These are phyloP conservation scores for Harmothoe impar DNA, from an alignment of 2,888 invertebrate genomes.

Conservation along the genomic window DNA sequence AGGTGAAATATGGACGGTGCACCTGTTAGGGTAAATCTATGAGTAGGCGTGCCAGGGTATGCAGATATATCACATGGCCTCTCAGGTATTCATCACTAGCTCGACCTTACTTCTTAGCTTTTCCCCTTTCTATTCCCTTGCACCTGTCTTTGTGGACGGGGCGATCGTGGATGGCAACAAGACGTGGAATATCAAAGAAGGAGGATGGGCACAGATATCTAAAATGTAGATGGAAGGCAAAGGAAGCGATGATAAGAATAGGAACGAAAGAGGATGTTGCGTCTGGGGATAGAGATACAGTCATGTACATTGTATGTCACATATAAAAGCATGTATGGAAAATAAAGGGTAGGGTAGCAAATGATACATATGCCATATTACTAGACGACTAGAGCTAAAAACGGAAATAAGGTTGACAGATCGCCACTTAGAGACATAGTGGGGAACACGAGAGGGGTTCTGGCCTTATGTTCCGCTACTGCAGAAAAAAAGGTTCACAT, in stretches of 20 bases:
- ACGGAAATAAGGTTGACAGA: neutral
- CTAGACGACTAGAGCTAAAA: neutral
- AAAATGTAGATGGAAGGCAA: too few relatives aligned
- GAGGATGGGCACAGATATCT: too few relatives aligned
- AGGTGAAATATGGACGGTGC: neutral
- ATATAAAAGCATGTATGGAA: too few relatives aligned
- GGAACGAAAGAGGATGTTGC: too few relatives aligned
- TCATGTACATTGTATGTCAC: too few relatives aligned
- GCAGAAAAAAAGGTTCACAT: neutral
- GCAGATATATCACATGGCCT: neutral
- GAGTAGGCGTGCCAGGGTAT: neutral
- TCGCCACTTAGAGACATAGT: neutral
- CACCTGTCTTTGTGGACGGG: neutral
- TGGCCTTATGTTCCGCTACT: neutral
- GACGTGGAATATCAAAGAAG: too few relatives aligned
- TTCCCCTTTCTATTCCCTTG: neutral
- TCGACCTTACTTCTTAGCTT: neutral
- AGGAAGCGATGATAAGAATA: too few relatives aligned
- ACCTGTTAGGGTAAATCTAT: neutral
- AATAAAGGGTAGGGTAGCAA: too few relatives aligned
- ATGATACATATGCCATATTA: too few relatives aligned
- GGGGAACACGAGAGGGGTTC: neutral
- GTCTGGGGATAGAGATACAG: too few relatives aligned
- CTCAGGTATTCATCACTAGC: neutral
- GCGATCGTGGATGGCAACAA: too few relatives aligned